These are phyloP conservation scores for Donacobius atricapilla DNA, from an alignment of 2,113 vertebrate genomes.

Conservation along the genomic window DNA sequence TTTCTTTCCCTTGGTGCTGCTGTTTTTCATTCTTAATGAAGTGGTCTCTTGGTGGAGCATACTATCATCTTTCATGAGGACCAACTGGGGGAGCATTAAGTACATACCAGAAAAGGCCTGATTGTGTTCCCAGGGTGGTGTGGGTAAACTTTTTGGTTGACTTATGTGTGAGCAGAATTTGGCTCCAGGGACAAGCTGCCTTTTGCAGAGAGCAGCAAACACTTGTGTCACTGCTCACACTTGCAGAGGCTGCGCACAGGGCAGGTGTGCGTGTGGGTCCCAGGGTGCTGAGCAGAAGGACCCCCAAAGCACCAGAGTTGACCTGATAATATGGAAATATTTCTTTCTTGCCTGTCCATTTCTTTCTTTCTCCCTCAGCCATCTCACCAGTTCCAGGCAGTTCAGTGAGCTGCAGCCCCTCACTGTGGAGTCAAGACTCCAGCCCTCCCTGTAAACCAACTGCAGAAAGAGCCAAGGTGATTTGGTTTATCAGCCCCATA, in stretches of 20 bases:
- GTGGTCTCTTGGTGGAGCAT: background rate
- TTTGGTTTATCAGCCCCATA: background rate
- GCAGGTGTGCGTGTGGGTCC: background rate
- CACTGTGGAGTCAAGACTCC: background rate
- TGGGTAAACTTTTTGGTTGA: background rate
- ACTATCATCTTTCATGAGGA: background rate
- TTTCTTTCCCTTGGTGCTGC: background rate
- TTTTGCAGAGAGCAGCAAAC: background rate
- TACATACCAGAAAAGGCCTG: background rate
- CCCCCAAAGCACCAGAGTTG: no score
- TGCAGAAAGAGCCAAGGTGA: background rate
- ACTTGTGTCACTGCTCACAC: background rate
- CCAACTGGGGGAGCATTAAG: background rate
- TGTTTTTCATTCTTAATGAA: background rate
- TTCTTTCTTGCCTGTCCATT: background rate
- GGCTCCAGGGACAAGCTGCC: background rate
- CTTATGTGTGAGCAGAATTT: background rate
- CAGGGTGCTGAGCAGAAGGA: accelerated
- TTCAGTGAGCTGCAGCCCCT: background rate
- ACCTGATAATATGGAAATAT: background rate
- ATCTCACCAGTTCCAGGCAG: background rate
- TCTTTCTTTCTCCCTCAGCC: background rate
- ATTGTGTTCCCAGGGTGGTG: background rate
- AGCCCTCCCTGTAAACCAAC: background rate
- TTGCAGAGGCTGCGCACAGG: background rate